A percentile compares a stretch with the other conserved stretches of the same genome.
These are phyloP conservation scores for Uloborus plumipes DNA, from an alignment of 2,888 invertebrate species.

Conservation along the genomic window DNA sequence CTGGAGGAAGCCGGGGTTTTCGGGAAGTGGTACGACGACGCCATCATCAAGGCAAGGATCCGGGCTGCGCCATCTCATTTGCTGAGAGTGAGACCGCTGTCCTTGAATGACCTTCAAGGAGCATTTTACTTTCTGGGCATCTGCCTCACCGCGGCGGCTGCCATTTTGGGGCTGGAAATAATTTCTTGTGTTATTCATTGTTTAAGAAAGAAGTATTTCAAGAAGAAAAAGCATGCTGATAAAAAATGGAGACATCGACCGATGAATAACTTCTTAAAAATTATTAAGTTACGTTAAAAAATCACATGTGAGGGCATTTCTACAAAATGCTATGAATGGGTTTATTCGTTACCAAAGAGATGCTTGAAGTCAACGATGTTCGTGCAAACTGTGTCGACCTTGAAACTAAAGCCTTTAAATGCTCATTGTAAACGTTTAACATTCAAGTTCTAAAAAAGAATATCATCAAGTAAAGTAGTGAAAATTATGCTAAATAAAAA, in stretches of 20 bases:
- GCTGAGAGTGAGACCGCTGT: constrained; percentile 16
- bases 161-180: constrained; percentile 2
- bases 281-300: no score
- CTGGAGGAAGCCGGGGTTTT: constrained; percentile 51
- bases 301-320: no score
- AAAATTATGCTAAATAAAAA: no score
- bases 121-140: constrained; percentile 49
- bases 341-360: no score
- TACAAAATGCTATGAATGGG: no score
- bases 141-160: neutral
- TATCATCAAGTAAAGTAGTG: no score
- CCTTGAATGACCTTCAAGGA: constrained; percentile 48
- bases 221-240: neutral
- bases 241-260: neutral
- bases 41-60: constrained; percentile 29
- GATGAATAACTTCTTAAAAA: no score
- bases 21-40: constrained; percentile 54
- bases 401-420: no score
- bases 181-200: neutral
- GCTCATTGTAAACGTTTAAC: no score
- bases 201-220: neutral
- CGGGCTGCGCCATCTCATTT: constrained; percentile 9
- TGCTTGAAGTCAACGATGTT: no score
- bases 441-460: no score
- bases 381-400: no score